phyloP scores from a whole-genome alignment of 2,888 invertebrate species.

The Drosophila paracracens region DNA sequence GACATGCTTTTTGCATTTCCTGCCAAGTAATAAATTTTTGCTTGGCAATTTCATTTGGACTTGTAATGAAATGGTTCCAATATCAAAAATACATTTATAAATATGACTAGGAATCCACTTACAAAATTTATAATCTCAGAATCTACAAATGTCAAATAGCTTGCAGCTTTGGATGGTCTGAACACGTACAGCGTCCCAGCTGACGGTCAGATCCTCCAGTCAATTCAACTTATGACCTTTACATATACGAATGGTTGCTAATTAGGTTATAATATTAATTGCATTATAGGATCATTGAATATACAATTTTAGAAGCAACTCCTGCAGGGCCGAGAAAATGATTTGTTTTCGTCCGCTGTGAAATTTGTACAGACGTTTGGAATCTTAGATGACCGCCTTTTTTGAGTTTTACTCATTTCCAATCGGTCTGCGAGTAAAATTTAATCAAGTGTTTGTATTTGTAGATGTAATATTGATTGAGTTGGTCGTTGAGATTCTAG shows the following conservation, averaged over 20 bases:
- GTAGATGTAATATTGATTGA: background rate
- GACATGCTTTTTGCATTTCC: conserved; percentile 16
- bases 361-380: no score
- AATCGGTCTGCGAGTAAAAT: background rate
- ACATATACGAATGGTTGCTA: no score
- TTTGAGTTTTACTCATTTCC: background rate
- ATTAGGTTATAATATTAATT: no score
- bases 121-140: background rate
- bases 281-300: no score
- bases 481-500: background rate
- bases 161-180: background rate
- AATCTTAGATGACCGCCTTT: no score
- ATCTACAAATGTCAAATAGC: background rate
- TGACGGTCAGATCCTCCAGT: background rate
- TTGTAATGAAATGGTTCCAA: conserved; percentile 12
- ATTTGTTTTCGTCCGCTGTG: no score
- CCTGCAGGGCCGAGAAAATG: no score
- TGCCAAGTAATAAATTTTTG: conserved; percentile 52
- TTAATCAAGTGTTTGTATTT: background rate
- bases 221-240: background rate
- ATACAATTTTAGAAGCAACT: no score
- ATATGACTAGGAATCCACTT: no score
- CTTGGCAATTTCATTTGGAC: conserved; percentile 26
- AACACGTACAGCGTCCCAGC: background rate
- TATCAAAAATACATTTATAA: background rate